Conservation (phyloP, 1,140 invertebrate genomes). For the Drosophila nigrodunni region DNA sequence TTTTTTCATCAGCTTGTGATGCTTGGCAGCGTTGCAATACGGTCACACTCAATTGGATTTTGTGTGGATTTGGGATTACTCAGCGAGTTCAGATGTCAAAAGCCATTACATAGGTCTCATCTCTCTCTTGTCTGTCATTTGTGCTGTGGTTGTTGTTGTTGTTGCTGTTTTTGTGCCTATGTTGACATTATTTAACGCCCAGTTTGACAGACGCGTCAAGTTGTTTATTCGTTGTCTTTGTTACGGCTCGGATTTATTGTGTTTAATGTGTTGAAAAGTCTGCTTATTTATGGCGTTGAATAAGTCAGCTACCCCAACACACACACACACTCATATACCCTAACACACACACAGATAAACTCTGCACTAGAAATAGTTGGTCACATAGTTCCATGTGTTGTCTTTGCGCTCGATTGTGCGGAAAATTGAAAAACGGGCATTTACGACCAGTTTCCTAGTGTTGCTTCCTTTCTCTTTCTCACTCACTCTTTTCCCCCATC, state of each 20-base stretch:
- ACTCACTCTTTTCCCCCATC: not conserved
- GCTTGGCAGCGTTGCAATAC: conserved; percentile 39
- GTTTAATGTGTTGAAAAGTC: conserved; percentile 81
- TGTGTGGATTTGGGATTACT: conserved; percentile 48
- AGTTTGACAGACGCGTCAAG: conserved; percentile 62
- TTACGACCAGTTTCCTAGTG: conserved; percentile 28
- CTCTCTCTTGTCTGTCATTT: conserved; percentile 19
- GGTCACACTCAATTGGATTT: conserved; percentile 65
- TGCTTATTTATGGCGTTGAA: conserved; percentile 72
- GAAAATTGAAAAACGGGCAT: conserved; percentile 66
- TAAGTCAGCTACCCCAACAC: conserved; percentile 18
- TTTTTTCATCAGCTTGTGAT: conserved; percentile 33
- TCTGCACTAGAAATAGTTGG: conserved; percentile 54
- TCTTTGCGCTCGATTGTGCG: conserved; percentile 71
- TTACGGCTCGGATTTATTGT: conserved; percentile 74
- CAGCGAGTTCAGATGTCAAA: conserved; percentile 36
- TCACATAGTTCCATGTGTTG: conserved; percentile 67
- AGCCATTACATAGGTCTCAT: conserved; percentile 20
- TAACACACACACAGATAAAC: too few relatives aligned
- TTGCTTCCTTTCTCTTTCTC: not conserved
- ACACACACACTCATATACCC: not conserved
- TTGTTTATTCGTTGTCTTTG: conserved; percentile 53
- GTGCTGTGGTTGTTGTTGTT: conserved; percentile 44
- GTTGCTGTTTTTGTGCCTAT: conserved; percentile 41
- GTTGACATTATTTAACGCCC: conserved; percentile 69